Conservation (phyloP, 2,888 invertebrate species). For the Platycheirus rosarum region DNA sequence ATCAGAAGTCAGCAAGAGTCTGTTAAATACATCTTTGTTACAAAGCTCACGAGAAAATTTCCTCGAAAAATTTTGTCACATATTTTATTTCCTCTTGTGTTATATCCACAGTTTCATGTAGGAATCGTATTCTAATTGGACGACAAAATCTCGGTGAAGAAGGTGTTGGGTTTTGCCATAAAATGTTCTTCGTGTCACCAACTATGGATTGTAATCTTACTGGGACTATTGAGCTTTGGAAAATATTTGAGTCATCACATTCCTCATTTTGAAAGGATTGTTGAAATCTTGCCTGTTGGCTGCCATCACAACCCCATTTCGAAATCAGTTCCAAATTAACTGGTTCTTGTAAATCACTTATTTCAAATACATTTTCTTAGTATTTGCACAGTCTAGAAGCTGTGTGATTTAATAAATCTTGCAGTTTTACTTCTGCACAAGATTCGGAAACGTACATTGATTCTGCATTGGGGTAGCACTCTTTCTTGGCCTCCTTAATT, state of each 20-base stretch:
- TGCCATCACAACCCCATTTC: neutral
- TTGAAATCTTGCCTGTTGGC: neutral
- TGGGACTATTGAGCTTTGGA: neutral
- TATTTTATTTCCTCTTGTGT: constrained; percentile 36
- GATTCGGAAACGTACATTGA: neutral
- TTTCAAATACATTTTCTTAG: neutral
- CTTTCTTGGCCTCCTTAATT: neutral
- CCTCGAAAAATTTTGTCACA: constrained; percentile 5
- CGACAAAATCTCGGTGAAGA: constrained; percentile 36
- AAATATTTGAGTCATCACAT: neutral
- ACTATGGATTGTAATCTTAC: no score
- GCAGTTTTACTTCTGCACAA: neutral
- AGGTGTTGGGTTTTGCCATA: constrained; percentile 9
- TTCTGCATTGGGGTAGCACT: neutral
- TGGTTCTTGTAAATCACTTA: neutral
- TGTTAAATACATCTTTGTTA: neutral
- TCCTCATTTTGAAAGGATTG: neutral
- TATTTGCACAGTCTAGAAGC: neutral
- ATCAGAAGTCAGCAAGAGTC: no score
- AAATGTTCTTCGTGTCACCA: neutral
- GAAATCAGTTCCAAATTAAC: neutral
- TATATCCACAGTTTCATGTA: constrained; percentile 21
- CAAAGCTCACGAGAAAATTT: neutral
- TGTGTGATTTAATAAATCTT: neutral
- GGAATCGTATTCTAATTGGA: constrained; percentile 21